phyloP scores from a whole-genome alignment of 2,113 vertebrate species.

The Carassius carassius region DNA sequence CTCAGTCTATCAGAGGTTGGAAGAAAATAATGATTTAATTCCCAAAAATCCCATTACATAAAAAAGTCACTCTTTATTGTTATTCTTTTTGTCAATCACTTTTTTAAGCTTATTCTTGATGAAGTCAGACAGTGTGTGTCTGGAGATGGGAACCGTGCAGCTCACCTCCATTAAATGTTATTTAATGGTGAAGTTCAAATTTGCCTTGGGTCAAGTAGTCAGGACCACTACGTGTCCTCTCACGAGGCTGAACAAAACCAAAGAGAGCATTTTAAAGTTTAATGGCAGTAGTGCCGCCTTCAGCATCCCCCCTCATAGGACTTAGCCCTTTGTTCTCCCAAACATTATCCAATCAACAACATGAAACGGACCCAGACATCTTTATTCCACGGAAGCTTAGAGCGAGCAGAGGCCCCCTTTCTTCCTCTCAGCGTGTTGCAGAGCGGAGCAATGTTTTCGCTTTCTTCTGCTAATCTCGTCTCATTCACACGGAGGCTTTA shows the following conservation, averaged over 20 bases:
- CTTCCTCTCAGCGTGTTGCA: conserved; percentile 56
- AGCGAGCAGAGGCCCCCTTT: conserved; percentile 56
- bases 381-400: conserved; percentile 65
- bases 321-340: conserved; percentile 70
- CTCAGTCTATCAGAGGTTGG: not conserved
- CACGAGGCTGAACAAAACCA: conserved; percentile 61
- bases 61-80: not conserved
- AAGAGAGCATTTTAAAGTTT: conserved; percentile 65
- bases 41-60: not conserved
- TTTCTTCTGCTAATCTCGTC: conserved; percentile 61
- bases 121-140: conserved; percentile 11
- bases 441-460: conserved; percentile 54
- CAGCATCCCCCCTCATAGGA: conserved; percentile 57
- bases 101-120: not conserved
- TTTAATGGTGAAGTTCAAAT: conserved; percentile 61
- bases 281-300: conserved; percentile 63
- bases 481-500: conserved; percentile 56
- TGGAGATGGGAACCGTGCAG: conserved; percentile 39
- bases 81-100: not conserved
- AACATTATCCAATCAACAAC: conserved; percentile 67
- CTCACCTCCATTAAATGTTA: conserved; percentile 61
- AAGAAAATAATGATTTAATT: not conserved
- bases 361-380: conserved; percentile 62
- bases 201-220: conserved; percentile 63
- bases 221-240: conserved; percentile 50